Percentiles rank a stretch among this genome's conserved stretches.
phyloP scores from a whole-genome alignment of 2,113 vertebrate species.

The Balaenoptera acutorostrata region DNA sequence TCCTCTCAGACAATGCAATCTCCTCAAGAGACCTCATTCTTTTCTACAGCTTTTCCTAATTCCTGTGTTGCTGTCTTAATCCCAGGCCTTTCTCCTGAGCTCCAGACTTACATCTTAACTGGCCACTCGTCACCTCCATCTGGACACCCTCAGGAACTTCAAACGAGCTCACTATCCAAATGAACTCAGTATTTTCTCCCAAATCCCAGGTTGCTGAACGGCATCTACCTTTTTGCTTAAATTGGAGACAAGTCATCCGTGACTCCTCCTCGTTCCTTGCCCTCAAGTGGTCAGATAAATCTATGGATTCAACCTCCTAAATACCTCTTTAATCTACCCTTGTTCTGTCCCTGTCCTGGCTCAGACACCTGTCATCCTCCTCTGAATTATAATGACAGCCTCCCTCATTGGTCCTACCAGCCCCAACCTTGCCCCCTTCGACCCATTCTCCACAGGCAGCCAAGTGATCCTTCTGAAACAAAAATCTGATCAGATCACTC shows the following conservation, averaged over 20 bases:
- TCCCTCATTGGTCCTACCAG: neutral
- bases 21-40: neutral
- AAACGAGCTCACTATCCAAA: neutral
- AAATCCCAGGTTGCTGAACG: neutral
- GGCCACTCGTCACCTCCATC: neutral
- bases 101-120: neutral
- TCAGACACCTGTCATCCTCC: neutral
- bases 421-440: neutral
- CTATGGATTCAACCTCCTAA: neutral
- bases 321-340: neutral
- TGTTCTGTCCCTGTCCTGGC: too few relatives aligned
- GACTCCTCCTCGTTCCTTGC: neutral
- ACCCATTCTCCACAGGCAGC: neutral
- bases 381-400: neutral
- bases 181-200: neutral
- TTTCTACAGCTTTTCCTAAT: neutral
- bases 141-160: neutral
- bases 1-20: neutral
- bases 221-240: neutral
- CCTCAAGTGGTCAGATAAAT: neutral
- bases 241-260: neutral
- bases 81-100: neutral
- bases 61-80: neutral
- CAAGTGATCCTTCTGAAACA: neutral
- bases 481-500: neutral